phyloP scores from a whole-genome alignment of 2,888 invertebrate genomes.

The Icerya purchasi region DNA sequence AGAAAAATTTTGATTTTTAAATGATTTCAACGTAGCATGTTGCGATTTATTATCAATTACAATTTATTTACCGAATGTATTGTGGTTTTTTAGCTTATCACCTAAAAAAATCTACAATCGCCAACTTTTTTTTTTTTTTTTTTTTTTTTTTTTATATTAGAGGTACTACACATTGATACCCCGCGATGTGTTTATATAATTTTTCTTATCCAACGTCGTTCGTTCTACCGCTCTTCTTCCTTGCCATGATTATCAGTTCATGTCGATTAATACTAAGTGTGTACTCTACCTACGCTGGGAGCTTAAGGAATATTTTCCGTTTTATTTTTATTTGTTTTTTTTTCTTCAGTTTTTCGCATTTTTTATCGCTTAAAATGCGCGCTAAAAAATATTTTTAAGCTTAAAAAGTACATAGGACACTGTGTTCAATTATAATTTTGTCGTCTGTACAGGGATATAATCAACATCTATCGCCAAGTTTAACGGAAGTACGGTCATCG shows the following conservation, averaged over 20 bases:
- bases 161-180: not conserved
- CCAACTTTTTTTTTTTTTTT: not conserved
- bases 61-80: not conserved
- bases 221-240: not conserved
- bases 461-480: constrained; percentile 14
- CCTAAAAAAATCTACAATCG: not conserved
- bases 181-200: not conserved
- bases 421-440: not conserved
- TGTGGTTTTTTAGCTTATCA: not conserved
- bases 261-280: too few relatives aligned
- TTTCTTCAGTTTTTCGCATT: not conserved
- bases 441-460: constrained; percentile 8
- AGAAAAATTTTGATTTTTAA: not conserved
- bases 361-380: too few relatives aligned
- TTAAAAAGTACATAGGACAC: not conserved
- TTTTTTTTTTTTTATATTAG: not conserved
- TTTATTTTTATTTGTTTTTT: not conserved
- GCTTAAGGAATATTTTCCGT: too few relatives aligned
- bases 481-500: constrained; percentile 50
- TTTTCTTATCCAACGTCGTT: not conserved
- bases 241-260: not conserved
- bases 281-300: too few relatives aligned
- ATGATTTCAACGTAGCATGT: not conserved
- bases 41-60: not conserved
- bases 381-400: not conserved